These are phyloP conservation scores for Salvator merianae DNA, from an alignment of 2,113 vertebrate species.

Conservation along the genomic window DNA sequence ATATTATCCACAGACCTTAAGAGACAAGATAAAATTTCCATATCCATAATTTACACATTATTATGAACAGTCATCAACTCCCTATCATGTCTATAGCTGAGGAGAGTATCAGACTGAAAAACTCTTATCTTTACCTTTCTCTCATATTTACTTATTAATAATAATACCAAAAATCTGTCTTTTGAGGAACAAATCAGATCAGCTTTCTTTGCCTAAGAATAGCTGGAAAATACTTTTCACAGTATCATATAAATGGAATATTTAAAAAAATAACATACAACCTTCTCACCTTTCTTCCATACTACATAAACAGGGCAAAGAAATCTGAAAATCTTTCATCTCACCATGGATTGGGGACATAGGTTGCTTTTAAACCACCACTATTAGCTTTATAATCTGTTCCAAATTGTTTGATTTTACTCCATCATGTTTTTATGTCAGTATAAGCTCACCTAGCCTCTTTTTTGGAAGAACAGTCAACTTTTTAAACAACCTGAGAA, in stretches of 20 bases:
- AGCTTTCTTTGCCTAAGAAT: background rate
- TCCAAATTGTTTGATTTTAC: too few relatives aligned
- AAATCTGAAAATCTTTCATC: too few relatives aligned
- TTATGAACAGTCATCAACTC: background rate
- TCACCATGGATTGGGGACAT: too few relatives aligned
- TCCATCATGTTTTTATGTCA: too few relatives aligned
- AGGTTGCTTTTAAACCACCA: too few relatives aligned
- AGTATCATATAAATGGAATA: background rate
- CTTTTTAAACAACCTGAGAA: background rate
- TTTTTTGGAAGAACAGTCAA: too few relatives aligned
- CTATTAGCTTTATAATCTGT: too few relatives aligned
- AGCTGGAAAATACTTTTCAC: background rate
- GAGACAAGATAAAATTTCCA: background rate
- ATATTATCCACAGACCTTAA: background rate
- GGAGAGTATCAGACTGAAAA: too few relatives aligned
- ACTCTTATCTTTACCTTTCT: background rate
- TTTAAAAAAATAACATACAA: too few relatives aligned
- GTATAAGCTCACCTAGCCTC: too few relatives aligned
- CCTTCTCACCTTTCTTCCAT: background rate
- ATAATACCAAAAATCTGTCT: background rate
- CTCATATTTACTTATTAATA: background rate
- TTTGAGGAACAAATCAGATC: background rate
- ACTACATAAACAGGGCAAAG: background rate
- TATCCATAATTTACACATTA: background rate
- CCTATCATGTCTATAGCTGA: too few relatives aligned